Conservation (phyloP, 2,888 invertebrate species). For the Selenia dentaria region DNA sequence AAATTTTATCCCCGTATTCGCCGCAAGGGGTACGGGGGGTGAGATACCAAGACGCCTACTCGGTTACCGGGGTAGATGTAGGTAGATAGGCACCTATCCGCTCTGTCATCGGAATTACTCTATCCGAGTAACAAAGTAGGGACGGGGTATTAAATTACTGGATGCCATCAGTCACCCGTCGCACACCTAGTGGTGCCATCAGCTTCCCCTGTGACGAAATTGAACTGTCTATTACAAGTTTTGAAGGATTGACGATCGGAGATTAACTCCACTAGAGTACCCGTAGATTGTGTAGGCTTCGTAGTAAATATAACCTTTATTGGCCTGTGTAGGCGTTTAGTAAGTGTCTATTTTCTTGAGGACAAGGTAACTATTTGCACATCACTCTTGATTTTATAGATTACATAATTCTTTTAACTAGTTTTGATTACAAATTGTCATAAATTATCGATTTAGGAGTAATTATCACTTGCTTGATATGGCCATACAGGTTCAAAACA, state of each 20-base stretch:
- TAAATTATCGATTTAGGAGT: too few relatives aligned
- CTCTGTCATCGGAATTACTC: constrained; percentile 62
- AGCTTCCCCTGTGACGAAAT: constrained; percentile 41
- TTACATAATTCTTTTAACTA: too few relatives aligned
- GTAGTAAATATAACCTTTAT: neutral
- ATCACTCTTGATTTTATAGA: too few relatives aligned
- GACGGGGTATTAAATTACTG: constrained; percentile 53
- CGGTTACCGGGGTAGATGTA: constrained; percentile 19
- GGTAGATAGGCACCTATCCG: constrained; percentile 35
- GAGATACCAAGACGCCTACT: constrained; percentile 31
- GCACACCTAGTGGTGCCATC: constrained; percentile 39
- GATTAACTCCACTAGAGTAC: constrained; percentile 11
- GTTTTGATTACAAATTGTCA: too few relatives aligned
- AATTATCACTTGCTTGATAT: too few relatives aligned
- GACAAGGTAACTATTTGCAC: too few relatives aligned
- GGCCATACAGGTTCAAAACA: too few relatives aligned
- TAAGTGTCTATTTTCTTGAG: too few relatives aligned
- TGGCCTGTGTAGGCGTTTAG: constrained; percentile 10
- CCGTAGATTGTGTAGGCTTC: constrained; percentile 6
- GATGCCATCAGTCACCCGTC: constrained; percentile 53
- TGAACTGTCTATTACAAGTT: constrained; percentile 43
- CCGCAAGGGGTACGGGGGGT: constrained; percentile 31
- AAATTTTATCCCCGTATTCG: constrained; percentile 35
- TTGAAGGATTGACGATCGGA: constrained; percentile 20
- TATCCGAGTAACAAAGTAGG: constrained; percentile 54